Evolutionary conservation across 1,140 invertebrate genomes (phyloP).

Genomic region (Eriosoma lanigerum): DNA sequence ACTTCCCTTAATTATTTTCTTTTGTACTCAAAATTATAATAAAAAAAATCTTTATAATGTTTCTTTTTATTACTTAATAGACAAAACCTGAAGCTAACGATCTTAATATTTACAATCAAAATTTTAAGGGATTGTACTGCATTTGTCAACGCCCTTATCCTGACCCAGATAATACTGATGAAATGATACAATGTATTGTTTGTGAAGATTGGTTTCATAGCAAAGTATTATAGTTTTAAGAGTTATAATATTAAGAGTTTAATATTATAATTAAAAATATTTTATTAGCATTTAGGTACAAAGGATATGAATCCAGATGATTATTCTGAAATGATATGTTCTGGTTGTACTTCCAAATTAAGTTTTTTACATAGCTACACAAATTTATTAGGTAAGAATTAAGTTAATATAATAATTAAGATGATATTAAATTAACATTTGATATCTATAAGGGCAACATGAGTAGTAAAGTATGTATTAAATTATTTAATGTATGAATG

Average conservation of each 20-base stretch:
- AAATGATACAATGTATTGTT: conserved; percentile 95
- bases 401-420: background rate
- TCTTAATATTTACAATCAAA: conserved; percentile 89
- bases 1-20: too few relatives aligned
- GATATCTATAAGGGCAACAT: too few relatives aligned
- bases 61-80: conserved; percentile 55
- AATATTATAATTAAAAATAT: conserved; percentile 37
- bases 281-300: conserved; percentile 69
- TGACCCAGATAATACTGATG: conserved; percentile 80
- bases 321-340: conserved; percentile 80
- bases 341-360: conserved; percentile 69
- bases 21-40: too few relatives aligned
- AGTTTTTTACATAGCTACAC: conserved; percentile 36
- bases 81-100: conserved; percentile 69
- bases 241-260: background rate
- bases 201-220: conserved; percentile 99
- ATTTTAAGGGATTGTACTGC: conserved; percentile 92
- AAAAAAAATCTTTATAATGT: too few relatives aligned
- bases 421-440: too few relatives aligned
- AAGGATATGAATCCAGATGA: conserved; percentile 63
- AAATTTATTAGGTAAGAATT: conserved; percentile 35
- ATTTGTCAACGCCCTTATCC: conserved; percentile 92
- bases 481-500: too few relatives aligned
- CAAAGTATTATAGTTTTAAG: conserved; percentile 58
- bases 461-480: too few relatives aligned